Conservation (phyloP, 1,140 invertebrate species). For the Panulirus ornatus region DNA sequence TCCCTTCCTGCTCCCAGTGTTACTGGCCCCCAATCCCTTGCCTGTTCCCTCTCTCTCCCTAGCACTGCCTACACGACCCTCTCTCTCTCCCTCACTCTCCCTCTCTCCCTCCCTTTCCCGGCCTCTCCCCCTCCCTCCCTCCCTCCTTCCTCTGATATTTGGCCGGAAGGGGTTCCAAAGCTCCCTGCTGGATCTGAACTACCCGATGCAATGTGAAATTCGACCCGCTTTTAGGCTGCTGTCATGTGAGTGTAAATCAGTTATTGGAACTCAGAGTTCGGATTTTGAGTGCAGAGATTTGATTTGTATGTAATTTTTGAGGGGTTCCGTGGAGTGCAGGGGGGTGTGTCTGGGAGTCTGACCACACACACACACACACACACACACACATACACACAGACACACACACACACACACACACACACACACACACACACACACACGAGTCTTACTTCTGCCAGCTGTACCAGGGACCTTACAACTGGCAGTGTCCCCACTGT, state of each 20-base stretch:
- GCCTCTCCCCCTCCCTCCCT: not conserved
- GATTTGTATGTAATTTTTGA: not conserved
- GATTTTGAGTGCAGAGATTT: not conserved
- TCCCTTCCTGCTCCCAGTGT: not conserved
- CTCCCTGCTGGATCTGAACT: constrained; percentile 28
- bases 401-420: too few relatives aligned
- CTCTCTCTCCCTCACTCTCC: not conserved
- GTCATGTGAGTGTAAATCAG: constrained; percentile 66
- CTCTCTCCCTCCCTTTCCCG: not conserved
- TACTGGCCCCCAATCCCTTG: too few relatives aligned
- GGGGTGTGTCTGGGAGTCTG: not conserved
- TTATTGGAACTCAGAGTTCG: constrained; percentile 57
- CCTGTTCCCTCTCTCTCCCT: not conserved
- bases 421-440: too few relatives aligned
- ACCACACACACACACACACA: not conserved
- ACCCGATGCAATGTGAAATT: constrained; percentile 64
- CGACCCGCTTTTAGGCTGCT: constrained; percentile 63
- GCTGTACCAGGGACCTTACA: too few relatives aligned
- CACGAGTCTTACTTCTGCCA: too few relatives aligned
- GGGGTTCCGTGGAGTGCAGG: not conserved
- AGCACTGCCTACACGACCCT: not conserved
- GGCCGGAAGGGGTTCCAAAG: constrained; percentile 19
- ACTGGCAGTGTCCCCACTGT: too few relatives aligned
- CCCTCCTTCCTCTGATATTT: constrained; percentile 21
- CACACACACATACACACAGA: not conserved